phyloP scores from a whole-genome alignment of 2,888 invertebrate species.

The Stenichneumon culpator region DNA sequence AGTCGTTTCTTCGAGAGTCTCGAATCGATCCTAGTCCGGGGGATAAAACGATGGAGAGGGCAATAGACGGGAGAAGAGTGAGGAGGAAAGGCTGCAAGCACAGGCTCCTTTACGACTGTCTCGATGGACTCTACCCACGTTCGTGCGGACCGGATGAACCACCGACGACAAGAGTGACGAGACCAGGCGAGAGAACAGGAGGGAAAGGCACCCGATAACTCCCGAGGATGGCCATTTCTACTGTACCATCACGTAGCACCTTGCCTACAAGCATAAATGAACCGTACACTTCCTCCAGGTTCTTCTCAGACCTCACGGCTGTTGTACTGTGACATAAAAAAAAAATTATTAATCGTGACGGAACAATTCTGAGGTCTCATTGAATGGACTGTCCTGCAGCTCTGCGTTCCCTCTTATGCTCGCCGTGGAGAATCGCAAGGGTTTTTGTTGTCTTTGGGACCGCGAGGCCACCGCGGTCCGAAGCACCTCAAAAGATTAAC shows the following conservation, averaged over 20 bases:
- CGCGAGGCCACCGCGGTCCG: neutral
- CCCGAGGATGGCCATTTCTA: constrained; percentile 44
- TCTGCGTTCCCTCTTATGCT: neutral
- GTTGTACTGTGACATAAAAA: neutral
- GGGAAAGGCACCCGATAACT: constrained; percentile 47
- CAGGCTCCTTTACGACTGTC: constrained; percentile 66
- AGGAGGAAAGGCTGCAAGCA: constrained; percentile 37
- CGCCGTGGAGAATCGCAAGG: constrained; percentile 3
- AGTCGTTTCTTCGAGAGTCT: constrained; percentile 60
- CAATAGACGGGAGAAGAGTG: constrained; percentile 27
- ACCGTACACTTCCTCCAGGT: neutral
- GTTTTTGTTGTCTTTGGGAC: constrained; percentile 9
- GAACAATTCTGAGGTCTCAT: neutral
- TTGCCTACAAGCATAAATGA: constrained; percentile 31
- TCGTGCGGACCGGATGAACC: constrained; percentile 56
- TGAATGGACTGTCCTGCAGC: neutral
- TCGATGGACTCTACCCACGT: constrained; percentile 58
- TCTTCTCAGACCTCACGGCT: neutral
- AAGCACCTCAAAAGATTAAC: constrained; percentile 69
- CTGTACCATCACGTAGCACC: constrained; percentile 45
- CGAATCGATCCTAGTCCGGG: constrained; percentile 66
- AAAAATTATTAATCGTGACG: constrained; percentile 5
- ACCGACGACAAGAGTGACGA: constrained; percentile 53
- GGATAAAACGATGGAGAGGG: constrained; percentile 65
- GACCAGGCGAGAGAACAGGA: constrained; percentile 41